Percentiles rank a stretch among this genome's conserved stretches.
Evolutionary conservation across 1,140 invertebrate genomes (phyloP).

Genomic region (Drosophila dunni): DNA sequence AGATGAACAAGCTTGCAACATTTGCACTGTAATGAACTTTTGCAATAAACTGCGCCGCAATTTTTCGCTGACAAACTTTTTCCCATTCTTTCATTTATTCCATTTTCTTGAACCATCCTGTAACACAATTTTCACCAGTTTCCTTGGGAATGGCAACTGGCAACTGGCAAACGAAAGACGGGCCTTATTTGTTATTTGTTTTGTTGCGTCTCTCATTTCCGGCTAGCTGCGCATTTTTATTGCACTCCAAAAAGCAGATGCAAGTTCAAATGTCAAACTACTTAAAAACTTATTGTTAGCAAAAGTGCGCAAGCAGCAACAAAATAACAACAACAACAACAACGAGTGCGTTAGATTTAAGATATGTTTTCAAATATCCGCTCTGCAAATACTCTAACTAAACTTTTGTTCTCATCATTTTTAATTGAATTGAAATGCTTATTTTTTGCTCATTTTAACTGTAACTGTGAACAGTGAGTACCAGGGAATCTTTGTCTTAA

Average conservation of each 20-base stretch:
- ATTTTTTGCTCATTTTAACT: too few relatives aligned
- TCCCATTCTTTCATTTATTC: conserved; percentile 28
- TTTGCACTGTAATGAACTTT: conserved; percentile 83
- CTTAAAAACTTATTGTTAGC: conserved; percentile 83
- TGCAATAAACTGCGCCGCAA: conserved; percentile 82
- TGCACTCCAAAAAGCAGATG: conserved; percentile 74
- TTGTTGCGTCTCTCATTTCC: conserved; percentile 77
- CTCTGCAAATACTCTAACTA: conserved; percentile 2
- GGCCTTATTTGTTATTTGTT: conserved; percentile 68
- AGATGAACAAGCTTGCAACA: conserved; percentile 61
- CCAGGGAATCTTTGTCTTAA: too few relatives aligned
- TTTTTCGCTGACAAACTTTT: conserved; percentile 82
- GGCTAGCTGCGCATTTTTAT: conserved; percentile 81
- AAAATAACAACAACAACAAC: conserved; percentile 8
- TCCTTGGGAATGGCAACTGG: neutral
- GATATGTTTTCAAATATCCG: neutral
- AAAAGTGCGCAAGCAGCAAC: conserved; percentile 56
- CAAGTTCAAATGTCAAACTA: conserved; percentile 83
- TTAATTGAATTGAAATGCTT: too few relatives aligned
- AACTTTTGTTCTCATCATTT: neutral
- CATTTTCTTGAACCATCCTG: too few relatives aligned
- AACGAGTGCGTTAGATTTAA: conserved; percentile 10
- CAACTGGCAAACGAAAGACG: conserved; percentile 10
- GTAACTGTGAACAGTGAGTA: too few relatives aligned
- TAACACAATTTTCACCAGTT: too few relatives aligned